Percentiles rank a stretch among this genome's conserved stretches.
Conservation (phyloP, 2,797 vertebrate species). For the Typhlichthys subterraneus region DNA sequence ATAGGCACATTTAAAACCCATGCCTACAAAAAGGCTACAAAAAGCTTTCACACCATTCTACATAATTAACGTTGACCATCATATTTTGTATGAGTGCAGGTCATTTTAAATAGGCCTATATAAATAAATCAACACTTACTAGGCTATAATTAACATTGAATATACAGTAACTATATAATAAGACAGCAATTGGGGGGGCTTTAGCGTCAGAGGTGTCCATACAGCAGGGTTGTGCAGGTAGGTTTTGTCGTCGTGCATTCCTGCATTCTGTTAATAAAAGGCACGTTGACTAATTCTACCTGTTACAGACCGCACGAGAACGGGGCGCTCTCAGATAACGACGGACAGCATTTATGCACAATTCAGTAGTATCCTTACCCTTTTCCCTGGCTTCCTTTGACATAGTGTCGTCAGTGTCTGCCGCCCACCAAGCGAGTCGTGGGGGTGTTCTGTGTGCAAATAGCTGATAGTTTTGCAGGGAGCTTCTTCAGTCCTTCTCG, state of each 20-base stretch:
- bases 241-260: slow-evolving; percentile 64
- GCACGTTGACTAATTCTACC: slow-evolving; percentile 53
- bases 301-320: slow-evolving; percentile 43
- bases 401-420: slow-evolving; percentile 66
- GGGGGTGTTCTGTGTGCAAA: slow-evolving; percentile 22
- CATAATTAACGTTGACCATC: too few relatives aligned
- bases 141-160: too few relatives aligned
- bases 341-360: neutral
- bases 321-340: neutral
- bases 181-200: too few relatives aligned
- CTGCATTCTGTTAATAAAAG: slow-evolving; percentile 53
- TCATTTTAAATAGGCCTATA: too few relatives aligned
- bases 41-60: too few relatives aligned
- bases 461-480: slow-evolving; percentile 51
- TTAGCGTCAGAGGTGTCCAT: too few relatives aligned
- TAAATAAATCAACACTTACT: too few relatives aligned
- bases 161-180: too few relatives aligned
- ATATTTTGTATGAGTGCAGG: too few relatives aligned
- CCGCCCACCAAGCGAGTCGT: slow-evolving; percentile 36
- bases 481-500: slow-evolving; percentile 42
- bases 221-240: too few relatives aligned
- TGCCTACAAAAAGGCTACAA: neutral
- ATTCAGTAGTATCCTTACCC: slow-evolving; percentile 60
- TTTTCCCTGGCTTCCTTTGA: slow-evolving; percentile 73
- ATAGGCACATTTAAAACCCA: slow-evolving; percentile 19